A percentile compares a stretch with the other conserved stretches of the same genome.
phyloP scores from a whole-genome alignment of 1,140 invertebrate species.

The Drosophila lacteicornis region DNA sequence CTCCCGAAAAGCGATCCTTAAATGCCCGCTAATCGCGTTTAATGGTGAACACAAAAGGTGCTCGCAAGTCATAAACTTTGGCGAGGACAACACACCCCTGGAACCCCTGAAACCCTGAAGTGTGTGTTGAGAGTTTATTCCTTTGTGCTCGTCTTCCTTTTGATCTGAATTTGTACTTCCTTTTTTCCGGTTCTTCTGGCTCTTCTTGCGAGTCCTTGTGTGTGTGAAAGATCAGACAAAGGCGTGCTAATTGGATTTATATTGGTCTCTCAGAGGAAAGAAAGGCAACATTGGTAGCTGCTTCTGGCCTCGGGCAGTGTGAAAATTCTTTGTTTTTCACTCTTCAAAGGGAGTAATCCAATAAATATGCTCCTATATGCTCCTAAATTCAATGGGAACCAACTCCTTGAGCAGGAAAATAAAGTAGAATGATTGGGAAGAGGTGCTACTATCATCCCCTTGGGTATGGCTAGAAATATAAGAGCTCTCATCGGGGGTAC shows the following conservation, averaged over 20 bases:
- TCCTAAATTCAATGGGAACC: constrained; percentile 32
- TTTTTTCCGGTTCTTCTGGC: constrained; percentile 11
- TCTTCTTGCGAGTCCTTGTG: constrained; percentile 5
- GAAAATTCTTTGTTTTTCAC: constrained; percentile 47
- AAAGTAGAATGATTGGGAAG: constrained; percentile 3
- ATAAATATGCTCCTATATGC: constrained; percentile 24
- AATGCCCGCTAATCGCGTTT: constrained; percentile 80
- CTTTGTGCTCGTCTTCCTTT: constrained; percentile 62
- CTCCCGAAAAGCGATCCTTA: constrained; percentile 65
- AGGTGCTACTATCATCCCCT: not conserved
- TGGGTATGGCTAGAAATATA: constrained; percentile 4
- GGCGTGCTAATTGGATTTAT: constrained; percentile 82
- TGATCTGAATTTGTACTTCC: constrained; percentile 31
- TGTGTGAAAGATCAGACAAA: constrained; percentile 55
- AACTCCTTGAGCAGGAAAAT: not conserved
- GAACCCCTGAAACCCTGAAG: constrained; percentile 40
- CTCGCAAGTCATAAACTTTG: constrained; percentile 78
- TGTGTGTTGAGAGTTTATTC: constrained; percentile 52
- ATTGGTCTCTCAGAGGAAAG: constrained; percentile 42
- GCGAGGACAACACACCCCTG: constrained; percentile 56
- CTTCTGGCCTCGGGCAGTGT: constrained; percentile 35
- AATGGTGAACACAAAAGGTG: constrained; percentile 75
- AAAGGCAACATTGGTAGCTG: constrained; percentile 43
- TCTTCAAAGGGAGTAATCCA: constrained; percentile 9
- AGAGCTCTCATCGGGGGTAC: not conserved